Evolutionary conservation across 2,888 invertebrate species (phyloP).

Genomic region (Dione vanillae): DNA sequence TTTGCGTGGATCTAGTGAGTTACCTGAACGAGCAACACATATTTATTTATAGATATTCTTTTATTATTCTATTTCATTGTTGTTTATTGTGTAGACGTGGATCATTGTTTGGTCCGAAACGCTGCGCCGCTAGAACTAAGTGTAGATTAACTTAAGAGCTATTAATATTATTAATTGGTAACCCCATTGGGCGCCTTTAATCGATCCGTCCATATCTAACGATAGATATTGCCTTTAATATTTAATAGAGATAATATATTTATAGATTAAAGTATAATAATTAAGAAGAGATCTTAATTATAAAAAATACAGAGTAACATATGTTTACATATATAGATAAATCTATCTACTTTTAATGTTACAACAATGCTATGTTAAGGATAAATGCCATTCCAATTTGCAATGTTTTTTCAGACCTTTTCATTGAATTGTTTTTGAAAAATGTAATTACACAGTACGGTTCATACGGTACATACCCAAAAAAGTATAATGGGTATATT

Average conservation of each 20-base stretch:
- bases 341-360: slow-evolving; percentile 49
- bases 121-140: slow-evolving; percentile 69
- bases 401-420: neutral
- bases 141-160: slow-evolving; percentile 68
- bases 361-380: slow-evolving; percentile 51
- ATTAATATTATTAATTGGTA: slow-evolving; percentile 81
- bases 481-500: too few relatives aligned
- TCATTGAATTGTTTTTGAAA: too few relatives aligned
- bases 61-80: slow-evolving; percentile 74
- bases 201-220: slow-evolving; percentile 84
- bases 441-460: too few relatives aligned
- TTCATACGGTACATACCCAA: too few relatives aligned
- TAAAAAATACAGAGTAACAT: slow-evolving; percentile 73
- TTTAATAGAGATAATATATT: slow-evolving; percentile 85
- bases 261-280: slow-evolving; percentile 76
- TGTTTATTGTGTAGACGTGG: slow-evolving; percentile 58
- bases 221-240: slow-evolving; percentile 84
- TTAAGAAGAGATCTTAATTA: slow-evolving; percentile 74
- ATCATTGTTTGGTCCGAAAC: slow-evolving; percentile 62
- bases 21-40: slow-evolving; percentile 79
- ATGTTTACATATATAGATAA: slow-evolving; percentile 71
- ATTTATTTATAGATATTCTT: slow-evolving; percentile 79
- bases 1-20: slow-evolving; percentile 73
- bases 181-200: slow-evolving; percentile 82
- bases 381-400: slow-evolving; percentile 49